Percentiles rank a stretch among this genome's conserved stretches.
Evolutionary conservation across 2,888 invertebrate genomes (phyloP).

Genomic region (Phalangium opilio): DNA sequence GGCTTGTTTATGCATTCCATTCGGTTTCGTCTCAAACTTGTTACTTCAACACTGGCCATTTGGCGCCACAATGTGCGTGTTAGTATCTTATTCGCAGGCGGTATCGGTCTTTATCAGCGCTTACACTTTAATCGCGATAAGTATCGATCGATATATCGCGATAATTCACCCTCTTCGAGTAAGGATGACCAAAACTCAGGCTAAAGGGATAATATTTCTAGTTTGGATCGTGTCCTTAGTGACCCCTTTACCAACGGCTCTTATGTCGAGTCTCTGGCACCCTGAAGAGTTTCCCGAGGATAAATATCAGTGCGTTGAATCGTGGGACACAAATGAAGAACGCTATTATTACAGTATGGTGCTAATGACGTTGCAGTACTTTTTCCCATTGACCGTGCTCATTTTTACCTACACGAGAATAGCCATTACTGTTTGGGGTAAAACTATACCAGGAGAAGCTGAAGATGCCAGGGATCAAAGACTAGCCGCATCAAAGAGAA

Average conservation of each 20-base stretch:
- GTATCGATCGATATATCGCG: conserved; percentile 77
- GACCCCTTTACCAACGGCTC: conserved; percentile 63
- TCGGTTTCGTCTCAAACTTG: conserved; percentile 64
- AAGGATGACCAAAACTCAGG: conserved; percentile 54
- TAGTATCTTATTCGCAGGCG: conserved; percentile 61
- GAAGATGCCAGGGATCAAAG: conserved; percentile 64
- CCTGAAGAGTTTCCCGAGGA: conserved; percentile 11
- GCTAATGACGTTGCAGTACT: conserved; percentile 64
- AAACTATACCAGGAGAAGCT: conserved; percentile 72
- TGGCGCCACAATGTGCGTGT: conserved; percentile 59
- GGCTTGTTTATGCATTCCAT: conserved; percentile 78
- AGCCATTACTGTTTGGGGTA: conserved; percentile 72
- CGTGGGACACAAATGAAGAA: conserved; percentile 38
- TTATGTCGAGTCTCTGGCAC: conserved; percentile 42
- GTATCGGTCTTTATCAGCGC: conserved; percentile 40
- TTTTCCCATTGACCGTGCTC: conserved; percentile 61
- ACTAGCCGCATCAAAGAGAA: conserved; percentile 68
- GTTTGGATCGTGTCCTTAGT: conserved; percentile 62
- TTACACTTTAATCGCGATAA: conserved; percentile 78
- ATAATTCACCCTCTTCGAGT: conserved; percentile 76
- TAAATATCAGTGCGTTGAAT: conserved; percentile 39
- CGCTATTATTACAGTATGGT: conserved; percentile 51
- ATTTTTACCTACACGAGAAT: conserved; percentile 73
- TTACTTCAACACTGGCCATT: conserved; percentile 76
- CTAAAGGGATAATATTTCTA: conserved; percentile 48